Conservation (phyloP, 1,140 invertebrate genomes). For the Acyrthosiphon pisum region DNA sequence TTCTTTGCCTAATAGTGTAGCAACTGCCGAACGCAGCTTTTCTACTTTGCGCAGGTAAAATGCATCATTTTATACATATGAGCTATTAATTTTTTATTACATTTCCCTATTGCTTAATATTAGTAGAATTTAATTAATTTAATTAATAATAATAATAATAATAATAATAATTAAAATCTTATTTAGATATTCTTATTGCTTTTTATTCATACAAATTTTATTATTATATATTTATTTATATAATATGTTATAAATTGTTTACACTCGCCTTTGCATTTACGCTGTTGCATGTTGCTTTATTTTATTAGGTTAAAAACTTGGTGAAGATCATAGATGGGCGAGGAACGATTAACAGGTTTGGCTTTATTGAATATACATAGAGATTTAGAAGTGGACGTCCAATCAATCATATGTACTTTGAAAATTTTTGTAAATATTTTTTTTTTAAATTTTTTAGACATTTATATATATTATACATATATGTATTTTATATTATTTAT, state of each 20-base stretch:
- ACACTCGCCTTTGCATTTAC: background rate
- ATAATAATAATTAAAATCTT: too few species aligned
- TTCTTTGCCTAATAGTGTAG: conserved; percentile 29
- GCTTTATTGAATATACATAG: background rate
- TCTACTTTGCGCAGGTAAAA: conserved; percentile 38
- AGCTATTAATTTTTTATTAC: background rate
- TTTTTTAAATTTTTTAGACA: too few species aligned
- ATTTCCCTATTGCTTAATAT: background rate
- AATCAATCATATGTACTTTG: background rate
- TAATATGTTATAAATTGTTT: conserved; percentile 5
- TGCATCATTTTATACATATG: background rate
- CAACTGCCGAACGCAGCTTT: conserved; percentile 31
- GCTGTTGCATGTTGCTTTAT: conserved; percentile 13
- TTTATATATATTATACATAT: too few species aligned
- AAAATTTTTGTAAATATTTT: background rate
- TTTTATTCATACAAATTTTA: background rate
- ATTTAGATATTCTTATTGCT: conserved; percentile 4
- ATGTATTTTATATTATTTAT: too few species aligned
- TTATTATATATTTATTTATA: background rate
- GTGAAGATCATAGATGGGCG: background rate
- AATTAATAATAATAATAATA: too few species aligned
- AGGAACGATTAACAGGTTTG: background rate
- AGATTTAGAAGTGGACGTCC: background rate
- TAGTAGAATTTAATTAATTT: background rate
- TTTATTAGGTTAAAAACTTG: conserved; percentile 24